Conservation (phyloP, 1,140 invertebrate species). For the Manduca sexta region DNA sequence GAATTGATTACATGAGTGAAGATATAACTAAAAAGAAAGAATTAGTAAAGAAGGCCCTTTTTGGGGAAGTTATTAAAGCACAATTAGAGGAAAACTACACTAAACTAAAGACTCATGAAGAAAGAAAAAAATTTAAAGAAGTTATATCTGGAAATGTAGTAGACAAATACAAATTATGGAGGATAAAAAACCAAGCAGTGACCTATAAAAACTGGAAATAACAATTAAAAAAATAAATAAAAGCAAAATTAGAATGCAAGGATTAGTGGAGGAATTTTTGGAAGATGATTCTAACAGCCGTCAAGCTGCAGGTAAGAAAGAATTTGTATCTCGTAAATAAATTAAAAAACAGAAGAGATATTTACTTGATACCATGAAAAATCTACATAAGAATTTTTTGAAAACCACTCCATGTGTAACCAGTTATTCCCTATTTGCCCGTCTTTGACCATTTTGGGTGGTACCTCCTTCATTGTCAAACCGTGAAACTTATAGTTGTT, state of each 20-base stretch:
- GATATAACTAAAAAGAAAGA: constrained; percentile 14
- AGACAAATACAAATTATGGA: constrained; percentile 22
- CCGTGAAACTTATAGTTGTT: constrained; percentile 12
- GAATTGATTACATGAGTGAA: constrained; percentile 15
- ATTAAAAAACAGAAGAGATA: constrained; percentile 21
- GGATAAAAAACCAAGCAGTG: constrained; percentile 17
- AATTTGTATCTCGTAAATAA: constrained; percentile 17
- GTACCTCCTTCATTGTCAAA: constrained; percentile 9
- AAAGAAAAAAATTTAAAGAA: constrained; percentile 20
- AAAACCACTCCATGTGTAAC: constrained; percentile 11
- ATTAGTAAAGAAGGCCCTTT: constrained; percentile 24
- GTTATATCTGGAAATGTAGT: constrained; percentile 14
- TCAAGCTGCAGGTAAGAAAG: constrained; percentile 15
- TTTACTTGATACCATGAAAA: constrained; percentile 14
- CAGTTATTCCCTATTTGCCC: constrained; percentile 8
- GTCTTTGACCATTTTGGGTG: constrained; percentile 12
- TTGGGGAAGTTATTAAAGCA: constrained; percentile 24
- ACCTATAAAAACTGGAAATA: too few relatives aligned
- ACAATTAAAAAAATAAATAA: background rate
- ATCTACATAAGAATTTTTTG: constrained; percentile 18
- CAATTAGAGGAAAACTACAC: constrained; percentile 23
- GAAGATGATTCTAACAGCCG: constrained; percentile 17
- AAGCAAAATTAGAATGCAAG: background rate
- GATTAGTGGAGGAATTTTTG: constrained; percentile 10
- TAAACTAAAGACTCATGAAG: constrained; percentile 16